Conservation (phyloP, 2,797 vertebrate species). For the Gorsachius magnificus region DNA sequence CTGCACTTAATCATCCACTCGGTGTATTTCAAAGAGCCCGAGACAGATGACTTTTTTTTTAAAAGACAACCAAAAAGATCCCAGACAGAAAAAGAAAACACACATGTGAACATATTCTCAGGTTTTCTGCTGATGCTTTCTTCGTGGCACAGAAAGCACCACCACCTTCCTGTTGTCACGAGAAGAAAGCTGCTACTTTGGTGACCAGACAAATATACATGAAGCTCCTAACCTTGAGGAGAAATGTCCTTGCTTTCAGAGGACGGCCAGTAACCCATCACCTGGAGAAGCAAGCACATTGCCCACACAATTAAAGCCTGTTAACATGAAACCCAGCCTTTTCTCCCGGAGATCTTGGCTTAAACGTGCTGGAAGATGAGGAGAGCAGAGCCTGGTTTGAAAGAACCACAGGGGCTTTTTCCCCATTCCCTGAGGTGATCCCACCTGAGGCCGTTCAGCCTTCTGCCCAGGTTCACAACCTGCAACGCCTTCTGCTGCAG, state of each 20-base stretch:
- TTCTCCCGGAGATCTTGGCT: not conserved
- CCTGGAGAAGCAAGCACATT: not conserved
- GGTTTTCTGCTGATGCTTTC: not conserved
- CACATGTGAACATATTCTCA: fast-evolving
- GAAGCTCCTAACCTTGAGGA: not conserved
- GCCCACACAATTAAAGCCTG: not conserved
- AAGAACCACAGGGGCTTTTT: not conserved
- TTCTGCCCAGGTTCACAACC: not conserved
- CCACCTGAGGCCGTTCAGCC: not conserved
- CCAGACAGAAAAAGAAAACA: not conserved
- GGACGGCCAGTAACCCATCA: not conserved
- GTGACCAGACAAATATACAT: not conserved
- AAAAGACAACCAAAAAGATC: not conserved
- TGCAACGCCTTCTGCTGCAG: not conserved
- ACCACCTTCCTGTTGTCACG: not conserved
- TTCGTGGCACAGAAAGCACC: not conserved
- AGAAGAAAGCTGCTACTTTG: not conserved
- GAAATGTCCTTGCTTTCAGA: not conserved
- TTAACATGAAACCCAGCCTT: not conserved
- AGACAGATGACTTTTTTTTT: not conserved
- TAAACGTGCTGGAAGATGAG: not conserved
- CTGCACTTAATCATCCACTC: not conserved
- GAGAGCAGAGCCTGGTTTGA: not conserved
- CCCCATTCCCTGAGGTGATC: not conserved
- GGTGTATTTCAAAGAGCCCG: not conserved